Percentiles rank a stretch among this genome's conserved stretches.
phyloP scores from a whole-genome alignment of 2,113 vertebrate genomes.

The Sciurus niger region DNA sequence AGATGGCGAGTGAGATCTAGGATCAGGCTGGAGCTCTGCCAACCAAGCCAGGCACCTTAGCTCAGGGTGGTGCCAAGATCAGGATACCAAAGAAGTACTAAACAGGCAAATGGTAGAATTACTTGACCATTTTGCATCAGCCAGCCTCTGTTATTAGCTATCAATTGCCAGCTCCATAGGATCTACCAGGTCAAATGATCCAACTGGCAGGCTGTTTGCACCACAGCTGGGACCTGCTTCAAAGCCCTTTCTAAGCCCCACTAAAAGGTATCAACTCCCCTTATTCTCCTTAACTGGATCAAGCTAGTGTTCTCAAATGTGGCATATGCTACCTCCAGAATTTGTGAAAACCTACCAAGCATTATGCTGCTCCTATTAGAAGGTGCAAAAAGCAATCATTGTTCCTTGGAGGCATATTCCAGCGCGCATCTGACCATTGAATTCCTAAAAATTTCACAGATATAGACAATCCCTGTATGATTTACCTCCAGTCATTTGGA shows the following conservation, averaged over 20 bases:
- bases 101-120: not conserved
- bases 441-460: not conserved
- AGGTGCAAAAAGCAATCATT: not conserved
- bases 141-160: not conserved
- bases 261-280: not conserved
- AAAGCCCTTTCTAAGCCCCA: not conserved
- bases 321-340: not conserved
- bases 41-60: not conserved
- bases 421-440: not conserved
- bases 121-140: not conserved
- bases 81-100: not conserved
- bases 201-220: not conserved
- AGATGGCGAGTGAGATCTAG: not conserved
- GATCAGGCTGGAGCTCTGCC: not conserved
- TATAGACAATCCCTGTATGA: not conserved
- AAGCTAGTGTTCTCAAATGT: not conserved
- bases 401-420: not conserved
- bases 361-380: not conserved
- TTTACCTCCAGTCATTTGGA: not conserved
- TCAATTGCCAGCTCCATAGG: not conserved
- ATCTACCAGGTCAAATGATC: not conserved
- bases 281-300: not conserved
- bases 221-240: not conserved
- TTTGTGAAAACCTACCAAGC: not conserved
- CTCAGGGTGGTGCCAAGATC: not conserved